Evolutionary conservation across 2,888 invertebrate species (phyloP), one percentile per base, ranked within the genome.

Genomic region (Aspidapion aeneum): DNA sequence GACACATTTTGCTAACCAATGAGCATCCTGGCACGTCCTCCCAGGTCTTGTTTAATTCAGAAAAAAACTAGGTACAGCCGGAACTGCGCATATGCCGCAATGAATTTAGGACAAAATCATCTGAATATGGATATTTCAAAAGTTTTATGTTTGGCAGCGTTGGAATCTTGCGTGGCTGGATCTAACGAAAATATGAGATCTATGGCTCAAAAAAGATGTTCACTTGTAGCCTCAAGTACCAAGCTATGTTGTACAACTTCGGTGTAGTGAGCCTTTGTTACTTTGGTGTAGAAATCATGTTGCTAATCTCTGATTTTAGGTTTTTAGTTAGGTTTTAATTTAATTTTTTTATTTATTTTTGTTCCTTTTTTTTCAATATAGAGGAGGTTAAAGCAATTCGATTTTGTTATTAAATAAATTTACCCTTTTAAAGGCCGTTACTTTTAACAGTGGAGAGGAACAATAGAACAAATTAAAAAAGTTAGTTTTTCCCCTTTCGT

Each of bases 41-140:
- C 35, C 66, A 75, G 64, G 70, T 78, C 64, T 65, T 78, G 68
- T 74, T 59, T 67, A 72, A 48, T 65, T 71, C 57, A 77, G 76
- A 70, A 75, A 77, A 50, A 81, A 79, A 63, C 82, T 85, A 7
- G 78, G 80, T 67, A 82, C 84, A 57, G 87, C 89, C 58, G 86
- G 50, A 82, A 84, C 68, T 88, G 88, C 73, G 86, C 90, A 2
- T 83, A 86, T 70, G 85, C 86, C 73, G 88, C 90, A 9, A 81
- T 89, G 70, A 79, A 81, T 70, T 80, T 86, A 61, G 84, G 83
- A 55, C 79, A 83, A 67, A 77, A 73, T n/a, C n/a, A n/a, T n/a
- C n/a, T n/a, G 55, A 77, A 78, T 61, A 82, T 79, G 73, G 82
- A 85, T 70, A 80, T 84, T 55, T 82, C 84, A n/a, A 84, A 84